Evolutionary conservation across 2,797 vertebrate genomes (phyloP).

Genomic region (Betta splendens): DNA sequence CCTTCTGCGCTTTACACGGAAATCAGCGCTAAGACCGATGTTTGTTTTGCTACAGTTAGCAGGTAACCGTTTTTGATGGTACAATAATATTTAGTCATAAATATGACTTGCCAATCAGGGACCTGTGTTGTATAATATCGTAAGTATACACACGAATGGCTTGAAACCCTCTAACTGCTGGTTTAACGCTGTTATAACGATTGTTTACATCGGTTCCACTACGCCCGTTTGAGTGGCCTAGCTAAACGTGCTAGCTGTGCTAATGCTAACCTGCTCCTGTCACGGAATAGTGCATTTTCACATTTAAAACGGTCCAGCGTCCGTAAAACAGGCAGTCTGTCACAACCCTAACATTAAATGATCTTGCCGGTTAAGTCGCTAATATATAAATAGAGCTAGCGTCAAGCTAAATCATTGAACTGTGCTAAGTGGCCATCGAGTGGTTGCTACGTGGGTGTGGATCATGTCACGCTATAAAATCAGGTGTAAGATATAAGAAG

Average conservation of each 20-base stretch:
- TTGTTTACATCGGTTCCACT: slow-evolving; percentile 59
- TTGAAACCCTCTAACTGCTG: background rate
- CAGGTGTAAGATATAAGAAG: too few relatives aligned
- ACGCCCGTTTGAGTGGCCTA: slow-evolving; percentile 36
- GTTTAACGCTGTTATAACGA: slow-evolving; percentile 22
- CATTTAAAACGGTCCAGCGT: background rate
- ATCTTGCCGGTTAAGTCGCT: accelerated
- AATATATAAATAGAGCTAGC: background rate
- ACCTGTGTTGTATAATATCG: accelerated
- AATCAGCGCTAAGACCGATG: slow-evolving; percentile 68
- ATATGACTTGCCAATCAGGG: accelerated
- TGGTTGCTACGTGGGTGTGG: slow-evolving; percentile 22
- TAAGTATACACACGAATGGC: accelerated
- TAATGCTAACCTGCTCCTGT: slow-evolving; percentile 24
- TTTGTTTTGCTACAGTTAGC: slow-evolving; percentile 74
- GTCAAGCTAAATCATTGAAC: background rate
- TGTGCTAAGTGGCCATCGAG: slow-evolving; percentile 33
- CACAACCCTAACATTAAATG: accelerated
- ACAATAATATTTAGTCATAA: background rate
- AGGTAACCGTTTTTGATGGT: slow-evolving; percentile 64
- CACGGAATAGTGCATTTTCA: background rate
- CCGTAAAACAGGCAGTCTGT: accelerated
- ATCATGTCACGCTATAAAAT: too few relatives aligned
- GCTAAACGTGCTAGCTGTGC: slow-evolving; percentile 42
- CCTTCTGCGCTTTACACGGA: slow-evolving; percentile 65